Conservation (phyloP, 1,140 invertebrate genomes). For the Drosophila auraria region DNA sequence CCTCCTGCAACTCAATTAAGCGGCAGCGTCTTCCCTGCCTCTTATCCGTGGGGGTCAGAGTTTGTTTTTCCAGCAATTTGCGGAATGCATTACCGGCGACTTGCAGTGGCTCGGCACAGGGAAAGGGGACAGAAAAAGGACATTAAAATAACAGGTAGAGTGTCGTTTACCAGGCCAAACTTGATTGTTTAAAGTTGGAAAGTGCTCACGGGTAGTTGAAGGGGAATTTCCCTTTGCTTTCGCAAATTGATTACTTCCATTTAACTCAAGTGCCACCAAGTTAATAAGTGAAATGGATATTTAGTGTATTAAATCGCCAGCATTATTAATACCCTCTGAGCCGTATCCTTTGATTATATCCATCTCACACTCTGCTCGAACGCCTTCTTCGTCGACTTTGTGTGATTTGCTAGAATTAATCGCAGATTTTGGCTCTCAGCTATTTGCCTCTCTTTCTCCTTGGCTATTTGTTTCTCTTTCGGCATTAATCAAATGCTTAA, state of each 20-base stretch:
- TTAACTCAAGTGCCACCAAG: not conserved
- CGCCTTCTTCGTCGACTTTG: conserved; percentile 7
- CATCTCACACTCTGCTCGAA: conserved; percentile 14
- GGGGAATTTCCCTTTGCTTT: not conserved
- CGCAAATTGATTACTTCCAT: not conserved
- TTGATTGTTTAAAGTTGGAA: not conserved
- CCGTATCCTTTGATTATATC: conserved; percentile 27
- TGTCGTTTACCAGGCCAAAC: not conserved
- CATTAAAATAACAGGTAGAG: not conserved
- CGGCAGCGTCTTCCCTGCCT: conserved; percentile 7
- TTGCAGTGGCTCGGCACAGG: not conserved
- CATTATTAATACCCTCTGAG: conserved; percentile 1
- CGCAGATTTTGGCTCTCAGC: conserved; percentile 23
- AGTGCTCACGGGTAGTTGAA: too few species aligned
- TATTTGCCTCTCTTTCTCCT: not conserved
- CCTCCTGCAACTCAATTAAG: conserved; percentile 29
- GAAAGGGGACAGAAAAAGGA: not conserved
- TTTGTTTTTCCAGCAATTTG: conserved; percentile 20
- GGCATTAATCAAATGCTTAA: conserved; percentile 71
- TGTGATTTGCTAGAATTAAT: conserved; percentile 32
- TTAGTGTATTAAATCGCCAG: not conserved
- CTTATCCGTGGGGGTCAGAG: conserved; percentile 3
- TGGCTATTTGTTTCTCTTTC: conserved; percentile 25
- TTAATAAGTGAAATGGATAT: conserved; percentile 9
- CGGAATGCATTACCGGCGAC: conserved; percentile 6